These are phyloP conservation scores for Myotis pilosus DNA, from an alignment of 2,797 vertebrate species.

Conservation along the genomic window DNA sequence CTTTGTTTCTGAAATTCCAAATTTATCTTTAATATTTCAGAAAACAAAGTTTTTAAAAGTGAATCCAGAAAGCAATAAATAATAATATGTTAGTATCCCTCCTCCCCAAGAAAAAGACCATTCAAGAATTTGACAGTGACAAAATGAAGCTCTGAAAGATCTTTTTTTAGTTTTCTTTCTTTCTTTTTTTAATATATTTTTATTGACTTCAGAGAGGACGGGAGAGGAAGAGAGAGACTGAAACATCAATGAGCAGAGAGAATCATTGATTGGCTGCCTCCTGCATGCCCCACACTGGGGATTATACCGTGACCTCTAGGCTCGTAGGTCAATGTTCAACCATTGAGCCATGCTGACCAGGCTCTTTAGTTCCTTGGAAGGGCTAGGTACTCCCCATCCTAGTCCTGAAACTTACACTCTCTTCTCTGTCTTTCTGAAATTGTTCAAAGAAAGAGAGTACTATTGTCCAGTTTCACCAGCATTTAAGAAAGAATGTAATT, in stretches of 20 bases:
- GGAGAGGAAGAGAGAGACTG: too few species aligned
- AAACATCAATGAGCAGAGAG: too few species aligned
- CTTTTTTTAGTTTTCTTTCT: too few species aligned
- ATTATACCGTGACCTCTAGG: too few species aligned
- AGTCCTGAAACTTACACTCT: background rate
- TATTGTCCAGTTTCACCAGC: background rate
- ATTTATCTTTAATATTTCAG: slow-evolving; percentile 39
- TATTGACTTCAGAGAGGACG: too few species aligned
- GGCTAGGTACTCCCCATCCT: background rate
- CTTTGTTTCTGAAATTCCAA: slow-evolving; percentile 48
- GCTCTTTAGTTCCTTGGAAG: background rate
- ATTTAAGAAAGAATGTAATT: slow-evolving; percentile 23
- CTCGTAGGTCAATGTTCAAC: too few species aligned
- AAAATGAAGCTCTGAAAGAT: background rate
- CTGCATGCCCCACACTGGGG: too few species aligned
- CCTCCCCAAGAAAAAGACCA: background rate
- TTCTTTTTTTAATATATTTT: too few species aligned
- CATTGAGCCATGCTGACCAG: too few species aligned
- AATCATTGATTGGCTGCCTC: too few species aligned
- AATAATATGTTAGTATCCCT: background rate
- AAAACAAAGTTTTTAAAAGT: slow-evolving; percentile 15
- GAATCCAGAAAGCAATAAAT: slow-evolving; percentile 21
- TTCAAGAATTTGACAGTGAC: background rate
- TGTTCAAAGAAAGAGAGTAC: background rate
- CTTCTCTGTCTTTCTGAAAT: background rate